Conservation (phyloP, 2,113 vertebrate genomes). For the Psophia crepitans region DNA sequence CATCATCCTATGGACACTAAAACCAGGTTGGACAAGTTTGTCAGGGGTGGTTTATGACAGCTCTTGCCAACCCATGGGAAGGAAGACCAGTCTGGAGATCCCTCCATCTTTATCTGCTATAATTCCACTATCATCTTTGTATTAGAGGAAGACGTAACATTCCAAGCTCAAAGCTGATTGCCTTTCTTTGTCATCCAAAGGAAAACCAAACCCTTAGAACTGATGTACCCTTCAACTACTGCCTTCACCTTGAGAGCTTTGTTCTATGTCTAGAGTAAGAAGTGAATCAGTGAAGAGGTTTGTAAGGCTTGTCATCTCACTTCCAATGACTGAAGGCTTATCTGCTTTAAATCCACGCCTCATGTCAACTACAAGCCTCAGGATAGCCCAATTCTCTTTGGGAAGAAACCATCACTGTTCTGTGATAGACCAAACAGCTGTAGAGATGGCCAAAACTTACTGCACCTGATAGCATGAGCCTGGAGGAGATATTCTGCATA, state of each 20-base stretch:
- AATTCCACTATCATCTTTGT: not conserved
- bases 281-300: not conserved
- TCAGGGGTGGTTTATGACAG: not conserved
- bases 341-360: slow-evolving; percentile 14
- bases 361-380: not conserved
- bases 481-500: not conserved
- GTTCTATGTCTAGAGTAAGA: not conserved
- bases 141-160: not conserved
- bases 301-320: not conserved
- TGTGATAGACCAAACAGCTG: not conserved
- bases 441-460: not conserved
- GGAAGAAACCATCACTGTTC: not conserved
- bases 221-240: not conserved
- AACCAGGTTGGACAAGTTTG: not conserved
- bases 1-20: not conserved
- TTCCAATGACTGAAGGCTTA: not conserved
- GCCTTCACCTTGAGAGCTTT: not conserved
- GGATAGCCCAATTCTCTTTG: not conserved
- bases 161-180: slow-evolving; percentile 3
- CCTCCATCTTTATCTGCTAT: not conserved
- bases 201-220: not conserved
- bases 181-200: not conserved
- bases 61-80: not conserved
- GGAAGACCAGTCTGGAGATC: not conserved
- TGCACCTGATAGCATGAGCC: not conserved